phyloP scores from a whole-genome alignment of 2,888 invertebrate species.

The Tipula confusa region DNA sequence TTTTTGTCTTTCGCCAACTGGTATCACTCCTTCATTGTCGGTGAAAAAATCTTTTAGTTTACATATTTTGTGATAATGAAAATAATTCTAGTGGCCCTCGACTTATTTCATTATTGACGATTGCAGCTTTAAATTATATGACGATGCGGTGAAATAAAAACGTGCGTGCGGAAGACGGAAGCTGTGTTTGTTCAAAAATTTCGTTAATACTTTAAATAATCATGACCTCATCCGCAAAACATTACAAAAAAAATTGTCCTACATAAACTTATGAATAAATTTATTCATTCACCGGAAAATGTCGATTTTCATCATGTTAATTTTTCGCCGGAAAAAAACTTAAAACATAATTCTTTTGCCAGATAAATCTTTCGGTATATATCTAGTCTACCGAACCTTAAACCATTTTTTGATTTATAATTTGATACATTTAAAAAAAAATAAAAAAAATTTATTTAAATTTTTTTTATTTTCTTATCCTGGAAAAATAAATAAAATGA shows the following conservation, averaged over 20 bases:
- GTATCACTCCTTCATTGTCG: too few species aligned
- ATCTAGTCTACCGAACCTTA: neutral
- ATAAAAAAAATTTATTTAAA: neutral
- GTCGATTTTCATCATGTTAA: neutral
- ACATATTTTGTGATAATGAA: too few species aligned
- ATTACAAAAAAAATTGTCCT: neutral
- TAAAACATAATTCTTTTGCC: neutral
- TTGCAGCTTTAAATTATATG: too few species aligned
- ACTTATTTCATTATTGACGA: too few species aligned
- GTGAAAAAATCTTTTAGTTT: too few species aligned
- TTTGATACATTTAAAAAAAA: neutral
- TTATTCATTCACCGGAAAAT: slow-evolving; percentile 12
- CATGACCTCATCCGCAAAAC: neutral
- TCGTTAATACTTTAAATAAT: neutral
- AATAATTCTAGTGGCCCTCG: too few species aligned
- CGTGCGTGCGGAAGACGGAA: too few species aligned
- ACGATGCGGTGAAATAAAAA: too few species aligned
- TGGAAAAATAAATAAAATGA: neutral
- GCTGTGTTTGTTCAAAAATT: too few species aligned
- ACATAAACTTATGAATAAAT: neutral
- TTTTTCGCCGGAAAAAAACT: neutral
- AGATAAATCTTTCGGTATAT: slow-evolving; percentile 4
- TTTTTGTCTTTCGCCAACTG: too few species aligned
- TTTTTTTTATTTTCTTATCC: neutral
- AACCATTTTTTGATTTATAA: slow-evolving; percentile 6